Evolutionary conservation across 1,140 invertebrate species (phyloP).

Genomic region (Mylabris phalerata): DNA sequence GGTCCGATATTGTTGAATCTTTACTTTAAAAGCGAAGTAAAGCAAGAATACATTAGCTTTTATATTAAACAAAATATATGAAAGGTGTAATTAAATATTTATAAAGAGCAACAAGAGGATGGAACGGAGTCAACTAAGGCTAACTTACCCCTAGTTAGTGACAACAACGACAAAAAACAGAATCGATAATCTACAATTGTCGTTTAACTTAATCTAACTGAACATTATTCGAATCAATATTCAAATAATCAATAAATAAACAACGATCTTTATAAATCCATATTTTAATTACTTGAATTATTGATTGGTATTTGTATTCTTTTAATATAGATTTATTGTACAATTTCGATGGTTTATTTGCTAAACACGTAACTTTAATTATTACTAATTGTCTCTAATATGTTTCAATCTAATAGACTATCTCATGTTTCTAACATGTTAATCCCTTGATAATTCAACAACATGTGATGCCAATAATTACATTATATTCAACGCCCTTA

Average conservation of each 20-base stretch:
- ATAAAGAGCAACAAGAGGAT: constrained; percentile 12
- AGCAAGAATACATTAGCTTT: constrained; percentile 16
- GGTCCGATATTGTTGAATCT: constrained; percentile 13
- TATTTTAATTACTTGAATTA: too few relatives aligned
- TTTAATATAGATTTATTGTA: constrained; percentile 22
- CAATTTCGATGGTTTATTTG: constrained; percentile 20
- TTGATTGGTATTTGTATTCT: background rate
- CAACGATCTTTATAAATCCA: constrained; percentile 1
- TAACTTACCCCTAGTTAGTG: too few relatives aligned
- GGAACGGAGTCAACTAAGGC: too few relatives aligned
- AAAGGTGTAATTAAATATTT: constrained; percentile 17
- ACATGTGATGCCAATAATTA: constrained; percentile 17
- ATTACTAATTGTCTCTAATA: constrained; percentile 21
- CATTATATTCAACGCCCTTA: constrained; percentile 9
- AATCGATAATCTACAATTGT: constrained; percentile 12
- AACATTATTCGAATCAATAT: too few relatives aligned
- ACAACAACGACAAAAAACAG: too few relatives aligned
- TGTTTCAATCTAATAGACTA: constrained; percentile 16
- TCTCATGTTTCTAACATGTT: constrained; percentile 14
- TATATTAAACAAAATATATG: constrained; percentile 16
- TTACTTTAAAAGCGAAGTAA: constrained; percentile 16
- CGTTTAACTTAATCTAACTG: background rate
- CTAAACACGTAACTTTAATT: constrained; percentile 21
- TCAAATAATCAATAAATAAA: constrained; percentile 15
- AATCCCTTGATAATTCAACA: constrained; percentile 14